Base-by-base conservation (phyloP, 1,140 invertebrate species). In the Hormaphis cornu region DNA sequence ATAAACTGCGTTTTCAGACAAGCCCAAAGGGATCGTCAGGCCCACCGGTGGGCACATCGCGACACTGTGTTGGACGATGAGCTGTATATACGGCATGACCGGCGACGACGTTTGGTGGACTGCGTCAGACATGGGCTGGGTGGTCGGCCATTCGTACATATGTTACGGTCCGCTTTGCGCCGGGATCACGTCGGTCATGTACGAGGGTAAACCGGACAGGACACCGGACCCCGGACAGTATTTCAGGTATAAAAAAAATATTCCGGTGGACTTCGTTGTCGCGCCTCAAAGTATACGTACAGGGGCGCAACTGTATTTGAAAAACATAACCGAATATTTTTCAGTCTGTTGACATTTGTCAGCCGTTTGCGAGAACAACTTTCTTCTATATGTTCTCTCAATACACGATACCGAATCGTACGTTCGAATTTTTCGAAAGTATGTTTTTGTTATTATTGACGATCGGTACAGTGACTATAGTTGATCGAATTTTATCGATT, bases 101-200 rank as follows among this genome's bases (percentile, higher is more conserved):
- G 83, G 86, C 8, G 87, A 87, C 22, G 88, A 92, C 46, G 86
- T 90, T 5, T 97, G 91, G 91, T 97, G 92, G 92, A 88, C 87
- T 28, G 91, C 92, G 0, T 92, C 91, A 0, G 91, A 95, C 76
- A 81, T 91, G 70, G 91, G 93, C 1, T 97, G 93, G 94, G 91
- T 96, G 0, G 92, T 95, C 3, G 93, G 93, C 3, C 92, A 94
- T 77, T 93, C 91, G 0, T 97, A 95, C 75, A 95, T 95, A 66
- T 92, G 90, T 76, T 97, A 97, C 73, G 93, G 86, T 3, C 93
- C 94, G 0, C 79, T 97, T 0, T 77, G 92, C 0, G 85, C 87
- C 72, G 88, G 92, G 1, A 81, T 87, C 35, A 95, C 92, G 0
- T 89, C 89, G 72, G 82, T 97, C 1, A 84, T 97, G 79, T 97